A percentile compares a stretch with the other conserved stretches of the same genome.
phyloP scores from a whole-genome alignment of 2,113 vertebrate species.

The Halichoeres trimaculatus region DNA sequence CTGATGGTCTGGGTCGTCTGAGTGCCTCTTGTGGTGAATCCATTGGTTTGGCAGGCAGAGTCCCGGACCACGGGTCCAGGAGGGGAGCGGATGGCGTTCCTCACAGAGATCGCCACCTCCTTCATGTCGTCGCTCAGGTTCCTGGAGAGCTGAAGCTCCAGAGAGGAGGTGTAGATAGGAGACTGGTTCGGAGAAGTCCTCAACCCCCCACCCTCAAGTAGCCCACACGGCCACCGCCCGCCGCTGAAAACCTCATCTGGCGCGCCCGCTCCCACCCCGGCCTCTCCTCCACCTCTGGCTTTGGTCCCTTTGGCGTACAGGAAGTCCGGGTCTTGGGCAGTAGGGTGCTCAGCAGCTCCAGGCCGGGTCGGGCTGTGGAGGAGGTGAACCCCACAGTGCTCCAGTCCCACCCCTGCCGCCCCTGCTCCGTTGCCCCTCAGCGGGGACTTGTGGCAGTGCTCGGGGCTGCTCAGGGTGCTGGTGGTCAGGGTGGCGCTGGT shows the following conservation, averaged over 20 bases:
- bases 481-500: constrained; percentile 95
- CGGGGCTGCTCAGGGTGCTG: constrained; percentile 91
- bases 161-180: constrained; percentile 86
- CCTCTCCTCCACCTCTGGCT: constrained; percentile 75
- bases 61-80: constrained; percentile 84
- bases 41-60: constrained; percentile 93
- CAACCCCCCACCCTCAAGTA: constrained; percentile 79
- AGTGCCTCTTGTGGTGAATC: constrained; percentile 88
- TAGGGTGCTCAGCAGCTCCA: constrained; percentile 78
- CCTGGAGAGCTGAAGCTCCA: constrained; percentile 91
- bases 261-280: constrained; percentile 79
- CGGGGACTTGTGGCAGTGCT: constrained; percentile 91
- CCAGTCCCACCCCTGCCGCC: constrained; percentile 54
- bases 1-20: constrained; percentile 95
- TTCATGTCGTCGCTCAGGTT: constrained; percentile 99
- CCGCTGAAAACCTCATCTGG: constrained; percentile 84
- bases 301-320: constrained; percentile 85
- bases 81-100: constrained; percentile 86
- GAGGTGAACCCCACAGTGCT: constrained; percentile 86
- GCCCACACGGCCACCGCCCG: constrained; percentile 87
- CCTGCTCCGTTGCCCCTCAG: constrained; percentile 73
- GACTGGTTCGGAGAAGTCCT: constrained; percentile 81
- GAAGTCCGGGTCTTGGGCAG: constrained; percentile 82
- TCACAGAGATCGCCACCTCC: constrained; percentile 94
- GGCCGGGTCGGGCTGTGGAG: constrained; percentile 86